Percentiles rank a stretch among this genome's conserved stretches.
Conservation (phyloP, 2,888 invertebrate species). For the Amblyteles armatorius region DNA sequence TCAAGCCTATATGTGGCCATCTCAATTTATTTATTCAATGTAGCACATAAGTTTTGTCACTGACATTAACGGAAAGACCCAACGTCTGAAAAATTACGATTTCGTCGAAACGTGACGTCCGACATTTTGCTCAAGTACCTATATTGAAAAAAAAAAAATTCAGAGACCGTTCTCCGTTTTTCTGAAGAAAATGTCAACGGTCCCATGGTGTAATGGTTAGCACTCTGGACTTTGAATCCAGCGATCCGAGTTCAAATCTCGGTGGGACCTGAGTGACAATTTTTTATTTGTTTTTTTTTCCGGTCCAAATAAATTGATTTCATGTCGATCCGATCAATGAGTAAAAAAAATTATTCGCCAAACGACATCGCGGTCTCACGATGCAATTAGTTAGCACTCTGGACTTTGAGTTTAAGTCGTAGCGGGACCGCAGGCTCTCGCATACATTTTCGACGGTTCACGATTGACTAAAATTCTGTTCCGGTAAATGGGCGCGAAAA, state of each 20-base stretch:
- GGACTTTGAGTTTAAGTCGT: slow-evolving; percentile 93
- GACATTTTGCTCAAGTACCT: neutral
- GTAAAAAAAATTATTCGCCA: neutral
- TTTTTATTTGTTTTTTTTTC: slow-evolving; percentile 74
- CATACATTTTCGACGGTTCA: neutral
- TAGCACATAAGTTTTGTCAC: too few species aligned
- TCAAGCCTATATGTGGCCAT: neutral
- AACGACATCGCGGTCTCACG: slow-evolving; percentile 87
- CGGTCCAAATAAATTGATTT: too few species aligned
- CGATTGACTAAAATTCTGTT: neutral
- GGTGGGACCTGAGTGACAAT: slow-evolving; percentile 90
- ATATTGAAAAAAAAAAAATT: neutral
- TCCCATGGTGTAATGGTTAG: slow-evolving; percentile 92
- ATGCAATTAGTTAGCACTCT: slow-evolving; percentile 92
- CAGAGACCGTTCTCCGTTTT: slow-evolving; percentile 43
- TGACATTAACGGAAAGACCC: too few species aligned
- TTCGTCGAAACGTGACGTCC: neutral
- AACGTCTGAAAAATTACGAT: neutral
- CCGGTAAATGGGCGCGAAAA: neutral
- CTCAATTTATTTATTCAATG: neutral
- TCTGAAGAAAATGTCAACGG: slow-evolving; percentile 78
- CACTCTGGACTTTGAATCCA: slow-evolving; percentile 93
- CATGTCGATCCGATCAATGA: too few species aligned
- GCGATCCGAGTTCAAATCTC: slow-evolving; percentile 93
- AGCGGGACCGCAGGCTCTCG: slow-evolving; percentile 87